Percentiles rank a stretch among this genome's conserved stretches.
Evolutionary conservation across 2,888 invertebrate species (phyloP).

Genomic region (Yponomeuta cagnagella): DNA sequence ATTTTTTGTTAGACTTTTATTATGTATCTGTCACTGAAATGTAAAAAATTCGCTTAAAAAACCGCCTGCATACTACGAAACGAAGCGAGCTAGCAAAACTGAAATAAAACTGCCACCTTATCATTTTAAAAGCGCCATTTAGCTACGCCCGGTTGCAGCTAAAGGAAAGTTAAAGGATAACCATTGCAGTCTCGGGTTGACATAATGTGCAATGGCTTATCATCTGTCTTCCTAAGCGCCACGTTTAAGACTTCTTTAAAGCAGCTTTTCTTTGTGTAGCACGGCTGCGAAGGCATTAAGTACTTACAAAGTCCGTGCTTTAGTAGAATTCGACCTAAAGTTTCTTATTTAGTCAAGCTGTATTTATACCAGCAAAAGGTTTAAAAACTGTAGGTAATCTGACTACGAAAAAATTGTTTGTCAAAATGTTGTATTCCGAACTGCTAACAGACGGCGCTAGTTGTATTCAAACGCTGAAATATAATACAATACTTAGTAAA

Average conservation of each 20-base stretch:
- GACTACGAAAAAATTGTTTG: too few species aligned
- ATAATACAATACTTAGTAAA: too few species aligned
- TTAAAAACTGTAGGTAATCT: too few species aligned
- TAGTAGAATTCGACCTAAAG: neutral
- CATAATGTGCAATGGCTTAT: constrained; percentile 1
- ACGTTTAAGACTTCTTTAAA: constrained; percentile 1
- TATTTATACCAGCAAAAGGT: neutral
- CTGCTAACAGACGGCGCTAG: too few species aligned
- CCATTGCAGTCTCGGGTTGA: neutral
- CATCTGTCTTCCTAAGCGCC: neutral
- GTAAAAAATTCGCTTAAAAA: too few species aligned
- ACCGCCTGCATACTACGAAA: too few species aligned
- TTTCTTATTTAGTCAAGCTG: neutral
- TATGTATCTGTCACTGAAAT: too few species aligned
- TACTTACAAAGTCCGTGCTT: neutral
- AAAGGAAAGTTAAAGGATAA: constrained; percentile 2
- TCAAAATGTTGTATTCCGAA: too few species aligned
- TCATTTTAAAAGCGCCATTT: neutral
- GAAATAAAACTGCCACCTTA: neutral
- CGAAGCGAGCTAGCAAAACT: too few species aligned
- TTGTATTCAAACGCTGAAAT: too few species aligned
- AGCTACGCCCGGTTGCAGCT: neutral
- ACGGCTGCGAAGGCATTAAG: neutral
- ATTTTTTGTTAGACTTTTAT: too few species aligned
- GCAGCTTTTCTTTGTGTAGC: constrained; percentile 2